phyloP scores from a whole-genome alignment of 2,797 vertebrate genomes.

The Etheostoma nigrum region DNA sequence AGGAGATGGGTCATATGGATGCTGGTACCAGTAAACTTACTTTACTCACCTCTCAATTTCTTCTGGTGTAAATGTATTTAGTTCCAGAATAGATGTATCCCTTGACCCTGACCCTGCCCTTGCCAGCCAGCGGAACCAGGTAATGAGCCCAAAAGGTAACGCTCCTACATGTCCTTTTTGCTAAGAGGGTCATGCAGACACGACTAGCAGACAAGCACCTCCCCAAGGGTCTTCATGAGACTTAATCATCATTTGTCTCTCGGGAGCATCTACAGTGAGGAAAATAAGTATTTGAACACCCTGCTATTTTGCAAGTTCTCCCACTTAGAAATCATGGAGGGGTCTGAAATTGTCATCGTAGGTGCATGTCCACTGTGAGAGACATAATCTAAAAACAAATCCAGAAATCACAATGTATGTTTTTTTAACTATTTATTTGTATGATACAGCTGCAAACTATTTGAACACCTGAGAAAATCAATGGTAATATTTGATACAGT shows the following conservation, averaged over 20 bases:
- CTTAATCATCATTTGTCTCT: slow-evolving; percentile 24
- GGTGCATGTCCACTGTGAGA: no score
- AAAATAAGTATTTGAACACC: no score
- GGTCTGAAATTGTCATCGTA: no score
- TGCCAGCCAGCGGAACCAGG: background rate
- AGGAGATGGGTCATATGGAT: background rate
- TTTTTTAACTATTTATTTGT: no score
- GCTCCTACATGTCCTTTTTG: slow-evolving; percentile 3
- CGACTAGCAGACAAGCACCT: background rate
- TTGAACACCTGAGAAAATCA: no score
- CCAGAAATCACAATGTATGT: no score
- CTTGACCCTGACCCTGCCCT: slow-evolving; percentile 8
- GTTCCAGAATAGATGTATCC: background rate
- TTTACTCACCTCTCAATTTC: background rate
- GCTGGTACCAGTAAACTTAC: background rate
- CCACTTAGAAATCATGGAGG: no score
- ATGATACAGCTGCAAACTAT: no score
- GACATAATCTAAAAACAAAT: no score
- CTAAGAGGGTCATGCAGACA: slow-evolving; percentile 6
- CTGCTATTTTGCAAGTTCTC: no score
- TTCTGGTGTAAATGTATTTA: background rate
- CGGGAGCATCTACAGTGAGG: background rate
- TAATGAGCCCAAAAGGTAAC: slow-evolving; percentile 23
- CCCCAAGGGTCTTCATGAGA: background rate
- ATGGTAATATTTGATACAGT: no score